phyloP scores from a whole-genome alignment of 2,113 vertebrate genomes.

The Tychaedon coryphoeus region DNA sequence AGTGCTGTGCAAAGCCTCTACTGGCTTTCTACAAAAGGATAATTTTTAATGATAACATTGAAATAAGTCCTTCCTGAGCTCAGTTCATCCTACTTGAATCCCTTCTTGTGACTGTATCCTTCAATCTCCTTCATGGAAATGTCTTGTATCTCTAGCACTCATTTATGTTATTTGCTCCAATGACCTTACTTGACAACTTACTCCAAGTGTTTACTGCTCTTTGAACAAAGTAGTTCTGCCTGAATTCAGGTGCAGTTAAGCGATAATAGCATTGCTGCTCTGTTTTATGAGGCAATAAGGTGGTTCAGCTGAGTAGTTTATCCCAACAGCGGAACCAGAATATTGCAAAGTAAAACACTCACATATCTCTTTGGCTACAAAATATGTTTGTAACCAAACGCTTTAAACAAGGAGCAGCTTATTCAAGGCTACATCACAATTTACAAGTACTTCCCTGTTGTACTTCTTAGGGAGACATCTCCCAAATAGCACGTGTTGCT shows the following conservation, averaged over 20 bases:
- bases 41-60: not conserved
- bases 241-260: constrained; percentile 70
- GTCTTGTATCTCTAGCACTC: not conserved
- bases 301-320: constrained; percentile 55
- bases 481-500: not conserved
- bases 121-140: constrained; percentile 44
- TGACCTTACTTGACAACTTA: constrained; percentile 64
- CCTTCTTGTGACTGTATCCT: constrained; percentile 20
- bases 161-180: constrained; percentile 53
- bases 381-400: constrained; percentile 51
- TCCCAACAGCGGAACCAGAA: constrained; percentile 48
- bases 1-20: not conserved
- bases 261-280: constrained; percentile 56
- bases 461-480: not conserved
- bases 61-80: not conserved
- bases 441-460: not conserved
- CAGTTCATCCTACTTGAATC: not conserved
- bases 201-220: constrained; percentile 65
- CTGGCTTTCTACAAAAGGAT: not conserved
- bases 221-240: constrained; percentile 64
- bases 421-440: constrained; percentile 24
- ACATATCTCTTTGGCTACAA: constrained; percentile 42
- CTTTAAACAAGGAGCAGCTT: constrained; percentile 53
- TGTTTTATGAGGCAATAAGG: constrained; percentile 70
- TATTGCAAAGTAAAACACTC: constrained; percentile 55